phyloP scores from a whole-genome alignment of 2,888 invertebrate genomes.

The Chaitophorus viminalis region DNA sequence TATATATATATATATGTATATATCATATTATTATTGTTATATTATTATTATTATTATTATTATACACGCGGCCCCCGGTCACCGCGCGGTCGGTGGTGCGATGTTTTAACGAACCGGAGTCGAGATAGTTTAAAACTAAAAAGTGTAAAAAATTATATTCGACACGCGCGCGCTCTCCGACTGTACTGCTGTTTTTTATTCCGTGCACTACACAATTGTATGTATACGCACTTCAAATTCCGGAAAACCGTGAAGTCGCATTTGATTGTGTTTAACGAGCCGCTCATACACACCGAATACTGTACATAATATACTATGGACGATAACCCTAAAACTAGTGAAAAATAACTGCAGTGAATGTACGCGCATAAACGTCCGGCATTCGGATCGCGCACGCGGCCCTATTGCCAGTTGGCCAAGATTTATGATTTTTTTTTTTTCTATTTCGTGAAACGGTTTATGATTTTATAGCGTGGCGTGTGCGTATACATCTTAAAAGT shows the following conservation, averaged over 20 bases:
- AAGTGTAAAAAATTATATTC: conserved; percentile 47
- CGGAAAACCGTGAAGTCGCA: conserved; percentile 52
- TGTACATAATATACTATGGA: too few relatives aligned
- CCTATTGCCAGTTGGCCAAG: background rate
- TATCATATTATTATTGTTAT: background rate
- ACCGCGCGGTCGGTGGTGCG: too few relatives aligned
- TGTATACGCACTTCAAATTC: conserved; percentile 33
- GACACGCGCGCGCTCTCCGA: conserved; percentile 37
- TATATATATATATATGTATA: too few relatives aligned
- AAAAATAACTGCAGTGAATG: background rate
- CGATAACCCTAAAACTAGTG: background rate
- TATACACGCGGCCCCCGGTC: background rate
- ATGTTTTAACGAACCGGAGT: conserved; percentile 26
- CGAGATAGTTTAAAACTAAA: conserved; percentile 49
- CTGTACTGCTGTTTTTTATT: background rate
- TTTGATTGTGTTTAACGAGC: conserved; percentile 61
- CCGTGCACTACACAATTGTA: background rate
- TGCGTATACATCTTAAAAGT: background rate
- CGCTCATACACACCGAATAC: background rate
- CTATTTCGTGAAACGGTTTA: background rate
- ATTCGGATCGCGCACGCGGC: conserved; percentile 1
- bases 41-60: background rate
- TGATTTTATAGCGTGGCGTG: background rate
- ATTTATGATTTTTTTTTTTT: conserved; percentile 17
- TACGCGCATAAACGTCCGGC: conserved; percentile 35